Base-by-base conservation (phyloP, 1,140 invertebrate genomes). In the Bombus polaris region DNA sequence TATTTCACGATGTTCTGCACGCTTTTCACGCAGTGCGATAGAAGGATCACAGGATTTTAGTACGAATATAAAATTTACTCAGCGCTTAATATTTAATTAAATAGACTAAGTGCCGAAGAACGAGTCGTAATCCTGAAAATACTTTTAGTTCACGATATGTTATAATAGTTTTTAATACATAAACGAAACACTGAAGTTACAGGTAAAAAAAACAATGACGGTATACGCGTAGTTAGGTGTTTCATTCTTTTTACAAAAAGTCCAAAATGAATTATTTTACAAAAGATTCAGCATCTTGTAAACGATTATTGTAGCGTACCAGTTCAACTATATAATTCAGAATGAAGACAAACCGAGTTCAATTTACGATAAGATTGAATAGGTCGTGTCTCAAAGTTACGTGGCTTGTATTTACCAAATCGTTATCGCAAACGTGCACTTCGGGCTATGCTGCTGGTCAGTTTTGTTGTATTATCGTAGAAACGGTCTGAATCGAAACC, bases 381-480 rank as follows among this genome's bases (percentile, higher is more conserved):
- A 44, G 39, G 13, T 3, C 13, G 28, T n/a, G 37, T 42, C 13
- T 72, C 0, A 9, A 42, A 32, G 9, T 35, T 25, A 35, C 53
- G 25, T 53, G n/a, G 73, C 18, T 75, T 13, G 73, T 53, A 75
- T 35, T 75, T 53, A 35, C n/a, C n/a, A 13, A 75, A 42, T 74
- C 9, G 73, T 35, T 53, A 42, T 72, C 70, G 44, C 42, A 1
- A 53, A 53, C 32, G 0, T 25, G 32, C 42, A 10, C 13, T 47
- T 75, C 13, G 10, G 2, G 12, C 8, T 35, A 8, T 12, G 25
- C 37, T 15, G 42, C 22, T 2, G 22, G 28, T 35, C 4, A 59
- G 62, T 71, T 81, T 37, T 18, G 8, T 47, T 9, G n/a, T 57
- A 44, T 6, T 35, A n/a, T 15, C 28, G 9, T 42, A 13, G 42